Evolutionary conservation across 2,113 vertebrate genomes (phyloP), one percentile per base, ranked within the genome.

Genomic region (Protobothrops flavoviridis): DNA sequence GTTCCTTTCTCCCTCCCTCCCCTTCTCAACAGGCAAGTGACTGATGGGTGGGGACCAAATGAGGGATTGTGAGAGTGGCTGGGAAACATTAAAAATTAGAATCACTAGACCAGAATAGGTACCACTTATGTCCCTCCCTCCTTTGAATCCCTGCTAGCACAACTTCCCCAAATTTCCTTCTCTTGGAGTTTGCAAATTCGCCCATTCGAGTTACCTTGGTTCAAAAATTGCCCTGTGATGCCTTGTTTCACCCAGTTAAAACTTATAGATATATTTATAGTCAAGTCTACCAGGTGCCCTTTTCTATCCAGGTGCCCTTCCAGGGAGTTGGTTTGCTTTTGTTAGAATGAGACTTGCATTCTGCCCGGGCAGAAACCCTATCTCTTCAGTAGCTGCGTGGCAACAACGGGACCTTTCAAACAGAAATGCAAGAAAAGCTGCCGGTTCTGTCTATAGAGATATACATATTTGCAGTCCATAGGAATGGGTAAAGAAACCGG

Each of bases 381-480:
- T 55, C n/a, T 85, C 8, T 87, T 91, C 26, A 57, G 24, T 52
- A 91, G 21, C 52, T 90, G 29, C 4, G 2, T 29, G 33, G 6
- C 53, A 91, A 55, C 7, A 91, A 55, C 7, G 29, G 39, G 61
- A 91, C 53, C 85, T 61, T 87, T 86, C 91, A 48, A 55, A 86
- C 33, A 17, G 13, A 52, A 91, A 85, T 13, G 53, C 39, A 3
- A 10, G 53, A 26, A 15, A 43, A 81, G 52, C 33, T 33, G 24
- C 5, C 10, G 1, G 1, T 5, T 9, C 10, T 6, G 29, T 26
- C 0, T 50, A 59, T 7, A 24, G 26, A n/a, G 29, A n/a, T 0
- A 64, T 11, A n/a, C 0, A 15, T 0, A n/a, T 39, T 91, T 56
- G 5, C 90, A 81, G 33, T 43, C 43, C 24, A 45, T 43, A 11